phyloP scores from a whole-genome alignment of 2,797 vertebrate species.

The Mustela erminea region DNA sequence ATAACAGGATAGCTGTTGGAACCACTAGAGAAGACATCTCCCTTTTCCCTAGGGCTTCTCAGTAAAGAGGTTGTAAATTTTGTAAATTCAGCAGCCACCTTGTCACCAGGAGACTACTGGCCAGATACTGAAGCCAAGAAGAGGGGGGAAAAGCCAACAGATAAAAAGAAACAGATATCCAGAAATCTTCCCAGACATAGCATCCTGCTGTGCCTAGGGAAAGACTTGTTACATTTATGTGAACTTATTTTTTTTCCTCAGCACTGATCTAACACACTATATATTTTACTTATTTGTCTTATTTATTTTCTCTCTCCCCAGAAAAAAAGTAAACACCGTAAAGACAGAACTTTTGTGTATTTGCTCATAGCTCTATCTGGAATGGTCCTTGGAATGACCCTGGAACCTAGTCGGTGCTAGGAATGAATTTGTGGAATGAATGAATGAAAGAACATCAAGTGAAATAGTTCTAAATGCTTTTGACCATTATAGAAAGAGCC shows the following conservation, averaged over 20 bases:
- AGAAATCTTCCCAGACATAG: neutral
- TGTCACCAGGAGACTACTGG: neutral
- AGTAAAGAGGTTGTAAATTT: neutral
- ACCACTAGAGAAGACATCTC: neutral
- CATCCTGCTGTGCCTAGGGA: neutral
- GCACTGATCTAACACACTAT: neutral
- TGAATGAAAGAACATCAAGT: neutral
- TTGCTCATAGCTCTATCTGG: neutral
- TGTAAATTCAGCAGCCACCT: neutral
- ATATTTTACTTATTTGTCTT: neutral
- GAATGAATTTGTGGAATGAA: neutral
- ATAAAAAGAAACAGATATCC: constrained; percentile 8
- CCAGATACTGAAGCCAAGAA: neutral
- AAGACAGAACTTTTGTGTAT: neutral
- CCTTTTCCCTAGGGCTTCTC: constrained; percentile 1
- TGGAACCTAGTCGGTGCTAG: neutral
- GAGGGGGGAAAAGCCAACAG: constrained; percentile 36
- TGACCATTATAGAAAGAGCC: neutral
- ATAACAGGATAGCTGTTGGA: neutral
- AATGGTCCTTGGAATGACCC: neutral
- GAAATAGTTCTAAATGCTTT: neutral
- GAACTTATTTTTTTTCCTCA: neutral
- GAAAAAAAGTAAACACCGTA: neutral
- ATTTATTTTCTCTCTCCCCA: neutral
- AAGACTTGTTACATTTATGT: neutral